Evolutionary conservation across 1,140 invertebrate genomes (phyloP), one percentile per base, ranked within the genome.

Genomic region (Trachymyrmex septentrionalis): DNA sequence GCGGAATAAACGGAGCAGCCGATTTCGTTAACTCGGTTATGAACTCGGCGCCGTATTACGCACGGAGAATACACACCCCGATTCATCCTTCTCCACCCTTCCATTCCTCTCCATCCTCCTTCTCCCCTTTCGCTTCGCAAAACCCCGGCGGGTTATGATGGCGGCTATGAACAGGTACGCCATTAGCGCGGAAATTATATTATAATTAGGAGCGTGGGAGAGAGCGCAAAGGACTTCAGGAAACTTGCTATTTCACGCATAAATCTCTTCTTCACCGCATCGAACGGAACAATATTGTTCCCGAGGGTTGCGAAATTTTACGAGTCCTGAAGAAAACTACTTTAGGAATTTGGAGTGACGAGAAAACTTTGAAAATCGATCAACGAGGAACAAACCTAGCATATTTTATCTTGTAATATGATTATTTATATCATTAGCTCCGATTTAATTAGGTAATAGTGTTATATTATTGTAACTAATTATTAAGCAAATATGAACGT

Each of bases 11-110:
- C 85, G 86, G 84, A 73, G 78, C 30, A 87, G 66, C 89, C 90
- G 92, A 94, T 94, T 93, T 93, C 91, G 92, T 92, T 93, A 94
- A 94, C 93, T 94, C 89, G 93, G 94, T 94, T 94, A 94, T 93
- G 94, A 94, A 94, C 92, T 94, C 91, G 90, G 92, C 92, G 89
- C 92, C 92, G 69, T 94, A 94, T 94, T 94, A 94, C 90, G 71
- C 77, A 69, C 80, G 84, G 76, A 81, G 86, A 64, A 88, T 88
- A 85, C 80, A 85, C 87, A 86, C 72, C n/a, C 80, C 69, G 38
- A 84, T 63, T 55, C 69, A 84, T 81, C 86, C 64, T 69, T 59
- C 73, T 72, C 21, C 30, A 44, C 44, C 21, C 57, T 59, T 19
- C 53, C 53, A 27, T 57, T 16, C 50, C 57, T 16, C 38, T 59